Evolutionary conservation across 2,113 vertebrate genomes (phyloP).

Genomic region (Ageneiosus marmoratus): DNA sequence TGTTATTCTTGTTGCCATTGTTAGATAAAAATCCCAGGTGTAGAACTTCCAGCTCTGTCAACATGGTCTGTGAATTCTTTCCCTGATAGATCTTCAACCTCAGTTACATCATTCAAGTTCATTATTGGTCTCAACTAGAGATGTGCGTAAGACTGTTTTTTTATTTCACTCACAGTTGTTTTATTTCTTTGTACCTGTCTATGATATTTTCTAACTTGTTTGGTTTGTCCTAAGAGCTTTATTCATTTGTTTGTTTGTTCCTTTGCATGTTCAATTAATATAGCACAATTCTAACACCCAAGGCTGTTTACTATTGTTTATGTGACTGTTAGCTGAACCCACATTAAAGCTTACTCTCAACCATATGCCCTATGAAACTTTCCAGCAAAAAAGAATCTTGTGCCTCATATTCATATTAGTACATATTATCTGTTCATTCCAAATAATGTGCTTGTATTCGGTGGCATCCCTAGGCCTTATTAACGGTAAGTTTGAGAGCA

Average conservation of each 20-base stretch:
- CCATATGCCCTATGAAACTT: background rate
- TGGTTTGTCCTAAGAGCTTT: background rate
- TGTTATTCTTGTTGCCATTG: background rate
- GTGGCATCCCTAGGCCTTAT: background rate
- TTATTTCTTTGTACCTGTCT: background rate
- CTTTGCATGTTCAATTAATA: background rate
- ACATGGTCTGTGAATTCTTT: background rate
- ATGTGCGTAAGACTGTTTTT: background rate
- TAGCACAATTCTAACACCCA: background rate
- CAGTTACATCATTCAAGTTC: background rate
- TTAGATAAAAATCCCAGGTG: background rate
- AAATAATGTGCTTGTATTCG: background rate
- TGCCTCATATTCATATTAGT: background rate
- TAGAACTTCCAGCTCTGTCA: background rate
- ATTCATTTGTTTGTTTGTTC: background rate
- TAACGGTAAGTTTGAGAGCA: slow-evolving; percentile 1
- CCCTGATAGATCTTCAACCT: background rate
- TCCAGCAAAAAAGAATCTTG: background rate
- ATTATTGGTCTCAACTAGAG: background rate
- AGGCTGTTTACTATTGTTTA: background rate
- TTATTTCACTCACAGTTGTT: background rate
- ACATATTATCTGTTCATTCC: background rate
- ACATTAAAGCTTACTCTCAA: background rate
- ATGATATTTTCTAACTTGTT: background rate
- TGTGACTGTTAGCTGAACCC: background rate